Evolutionary conservation across 2,888 invertebrate genomes (phyloP).

Genomic region (Metacarcinus magister): DNA sequence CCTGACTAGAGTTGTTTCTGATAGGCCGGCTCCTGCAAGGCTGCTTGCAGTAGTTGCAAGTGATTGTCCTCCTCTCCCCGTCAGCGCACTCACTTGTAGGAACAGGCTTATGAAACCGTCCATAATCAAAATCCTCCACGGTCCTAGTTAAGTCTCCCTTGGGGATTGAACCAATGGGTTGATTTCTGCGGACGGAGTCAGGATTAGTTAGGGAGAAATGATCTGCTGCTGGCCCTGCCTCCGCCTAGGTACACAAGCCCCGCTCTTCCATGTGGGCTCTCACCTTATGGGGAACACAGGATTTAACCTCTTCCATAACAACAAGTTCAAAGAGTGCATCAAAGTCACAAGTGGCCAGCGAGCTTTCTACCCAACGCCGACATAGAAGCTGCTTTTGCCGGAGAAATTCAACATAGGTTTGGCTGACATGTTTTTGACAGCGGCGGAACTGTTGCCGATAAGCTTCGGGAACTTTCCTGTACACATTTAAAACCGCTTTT

Average conservation of each 20-base stretch:
- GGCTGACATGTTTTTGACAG: neutral
- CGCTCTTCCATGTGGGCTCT: neutral
- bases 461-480: neutral
- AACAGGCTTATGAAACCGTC: no score
- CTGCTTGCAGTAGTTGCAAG: neutral
- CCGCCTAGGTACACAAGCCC: neutral
- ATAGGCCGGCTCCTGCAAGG: neutral
- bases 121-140: no score
- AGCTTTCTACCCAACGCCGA: neutral
- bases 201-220: neutral
- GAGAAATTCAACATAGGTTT: neutral
- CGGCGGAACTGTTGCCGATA: neutral
- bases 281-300: neutral
- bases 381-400: neutral
- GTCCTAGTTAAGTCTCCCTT: no score
- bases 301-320: neutral
- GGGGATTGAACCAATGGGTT: no score
- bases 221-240: neutral
- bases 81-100: neutral
- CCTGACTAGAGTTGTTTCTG: no score
- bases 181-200: neutral
- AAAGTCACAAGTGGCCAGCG: neutral
- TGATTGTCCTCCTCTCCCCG: neutral
- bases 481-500: neutral
- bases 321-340: neutral